Evolutionary conservation across 2,113 vertebrate genomes (phyloP).

Genomic region (Podarcis raffonei): DNA sequence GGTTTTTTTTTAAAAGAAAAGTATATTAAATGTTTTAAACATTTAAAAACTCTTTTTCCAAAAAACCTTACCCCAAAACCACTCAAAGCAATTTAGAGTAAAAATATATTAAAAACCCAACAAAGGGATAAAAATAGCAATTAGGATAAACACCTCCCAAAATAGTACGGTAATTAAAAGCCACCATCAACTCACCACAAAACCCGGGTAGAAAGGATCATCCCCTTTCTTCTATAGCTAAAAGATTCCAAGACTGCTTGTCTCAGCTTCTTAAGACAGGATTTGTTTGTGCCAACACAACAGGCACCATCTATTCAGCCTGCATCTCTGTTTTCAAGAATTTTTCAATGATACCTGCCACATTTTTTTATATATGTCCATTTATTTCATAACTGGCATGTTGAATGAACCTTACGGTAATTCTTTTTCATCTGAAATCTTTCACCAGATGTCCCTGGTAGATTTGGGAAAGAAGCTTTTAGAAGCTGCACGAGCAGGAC

Average conservation of each 20-base stretch:
- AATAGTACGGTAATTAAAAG: background rate
- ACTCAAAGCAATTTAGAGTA: background rate
- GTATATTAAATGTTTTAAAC: too few relatives aligned
- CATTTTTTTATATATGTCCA: background rate
- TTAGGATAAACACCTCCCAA: background rate
- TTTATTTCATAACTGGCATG: conserved; percentile 17
- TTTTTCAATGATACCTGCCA: background rate
- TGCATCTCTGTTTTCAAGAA: background rate
- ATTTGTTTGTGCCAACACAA: background rate
- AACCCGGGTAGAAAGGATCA: background rate
- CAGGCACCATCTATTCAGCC: background rate
- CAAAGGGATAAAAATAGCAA: background rate
- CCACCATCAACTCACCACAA: background rate
- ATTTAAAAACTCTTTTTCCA: background rate
- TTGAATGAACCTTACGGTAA: background rate
- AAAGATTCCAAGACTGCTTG: background rate
- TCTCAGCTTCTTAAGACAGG: background rate
- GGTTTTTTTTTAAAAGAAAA: too few relatives aligned
- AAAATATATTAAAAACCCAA: background rate
- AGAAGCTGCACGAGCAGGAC: conserved; percentile 88
- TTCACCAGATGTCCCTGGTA: conserved; percentile 85
- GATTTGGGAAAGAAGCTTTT: conserved; percentile 90
- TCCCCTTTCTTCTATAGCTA: background rate
- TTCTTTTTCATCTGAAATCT: conserved; percentile 39
- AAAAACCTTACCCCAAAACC: background rate